Percentiles rank a stretch among this genome's conserved stretches.
Evolutionary conservation across 1,140 invertebrate species (phyloP).

Genomic region (Eciton burchellii): DNA sequence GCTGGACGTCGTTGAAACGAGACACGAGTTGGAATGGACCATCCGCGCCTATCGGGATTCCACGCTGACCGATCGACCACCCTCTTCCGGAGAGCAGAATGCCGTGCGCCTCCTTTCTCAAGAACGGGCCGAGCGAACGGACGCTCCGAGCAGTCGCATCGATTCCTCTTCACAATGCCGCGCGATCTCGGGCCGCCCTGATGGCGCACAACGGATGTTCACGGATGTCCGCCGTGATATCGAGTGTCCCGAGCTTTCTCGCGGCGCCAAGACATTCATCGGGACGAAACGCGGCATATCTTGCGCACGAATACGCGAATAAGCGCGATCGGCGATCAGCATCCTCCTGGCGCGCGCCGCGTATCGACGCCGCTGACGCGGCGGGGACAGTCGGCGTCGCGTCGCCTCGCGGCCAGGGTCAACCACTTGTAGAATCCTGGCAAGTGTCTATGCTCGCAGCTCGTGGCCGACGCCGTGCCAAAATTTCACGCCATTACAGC

Average conservation of each 20-base stretch:
- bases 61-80: slow-evolving; percentile 62
- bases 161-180: not conserved
- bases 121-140: not conserved
- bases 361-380: slow-evolving; percentile 31
- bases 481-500: slow-evolving; percentile 46
- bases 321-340: slow-evolving; percentile 7
- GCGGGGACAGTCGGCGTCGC: not conserved
- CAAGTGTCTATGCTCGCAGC: slow-evolving; percentile 57
- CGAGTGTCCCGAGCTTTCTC: not conserved
- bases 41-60: slow-evolving; percentile 64
- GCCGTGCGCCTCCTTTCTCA: not conserved
- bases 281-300: not conserved
- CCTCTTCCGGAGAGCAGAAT: slow-evolving; percentile 17
- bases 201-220: not conserved
- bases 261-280: not conserved
- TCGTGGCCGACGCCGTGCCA: slow-evolving; percentile 47
- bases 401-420: slow-evolving; percentile 72
- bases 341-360: slow-evolving; percentile 13
- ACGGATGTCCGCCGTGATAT: not conserved
- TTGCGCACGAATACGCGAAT: not conserved
- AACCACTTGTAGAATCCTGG: slow-evolving; percentile 76
- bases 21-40: slow-evolving; percentile 46
- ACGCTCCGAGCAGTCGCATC: not conserved
- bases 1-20: slow-evolving; percentile 44
- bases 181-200: not conserved